These are phyloP conservation scores for Choristoneura fumiferana DNA, from an alignment of 1,140 invertebrate genomes.

Conservation along the genomic window DNA sequence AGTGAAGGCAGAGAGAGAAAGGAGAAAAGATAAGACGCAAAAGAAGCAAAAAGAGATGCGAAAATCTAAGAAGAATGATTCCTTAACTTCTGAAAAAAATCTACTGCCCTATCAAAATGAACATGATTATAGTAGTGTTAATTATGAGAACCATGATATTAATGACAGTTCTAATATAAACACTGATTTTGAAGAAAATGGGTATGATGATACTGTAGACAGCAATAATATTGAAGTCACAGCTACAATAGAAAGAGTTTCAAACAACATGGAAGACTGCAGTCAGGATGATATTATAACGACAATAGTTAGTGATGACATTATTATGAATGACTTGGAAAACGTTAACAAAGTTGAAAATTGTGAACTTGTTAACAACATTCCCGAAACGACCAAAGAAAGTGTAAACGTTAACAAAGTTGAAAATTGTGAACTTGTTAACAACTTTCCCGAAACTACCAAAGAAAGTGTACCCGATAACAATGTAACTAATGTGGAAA, in stretches of 20 bases:
- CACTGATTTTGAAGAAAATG: constrained; percentile 4
- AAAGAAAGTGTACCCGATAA: too few relatives aligned
- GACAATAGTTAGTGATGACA: constrained; percentile 25
- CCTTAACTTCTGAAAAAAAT: constrained; percentile 31
- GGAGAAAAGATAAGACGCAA: constrained; percentile 32
- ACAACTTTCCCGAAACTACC: too few relatives aligned
- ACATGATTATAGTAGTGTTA: constrained; percentile 52
- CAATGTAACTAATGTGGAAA: too few relatives aligned
- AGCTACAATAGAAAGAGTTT: neutral
- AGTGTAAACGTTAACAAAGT: constrained; percentile 19
- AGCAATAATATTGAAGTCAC: neutral
- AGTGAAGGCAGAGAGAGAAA: constrained; percentile 19
- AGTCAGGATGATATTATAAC: constrained; percentile 11
- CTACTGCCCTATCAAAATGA: constrained; percentile 45
- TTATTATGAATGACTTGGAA: constrained; percentile 11
- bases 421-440: neutral
- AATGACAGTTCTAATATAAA: constrained; percentile 23
- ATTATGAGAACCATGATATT: constrained; percentile 6
- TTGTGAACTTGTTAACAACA: too few relatives aligned
- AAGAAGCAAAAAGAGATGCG: constrained; percentile 27
- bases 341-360: constrained; percentile 2
- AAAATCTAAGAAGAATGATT: constrained; percentile 38
- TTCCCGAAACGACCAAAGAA: constrained; percentile 9
- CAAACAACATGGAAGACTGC: constrained; percentile 1
- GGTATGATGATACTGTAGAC: neutral